Percentiles rank a stretch among this genome's conserved stretches.
Evolutionary conservation across 2,113 vertebrate species (phyloP).

Genomic region (Meleagris gallopavo): DNA sequence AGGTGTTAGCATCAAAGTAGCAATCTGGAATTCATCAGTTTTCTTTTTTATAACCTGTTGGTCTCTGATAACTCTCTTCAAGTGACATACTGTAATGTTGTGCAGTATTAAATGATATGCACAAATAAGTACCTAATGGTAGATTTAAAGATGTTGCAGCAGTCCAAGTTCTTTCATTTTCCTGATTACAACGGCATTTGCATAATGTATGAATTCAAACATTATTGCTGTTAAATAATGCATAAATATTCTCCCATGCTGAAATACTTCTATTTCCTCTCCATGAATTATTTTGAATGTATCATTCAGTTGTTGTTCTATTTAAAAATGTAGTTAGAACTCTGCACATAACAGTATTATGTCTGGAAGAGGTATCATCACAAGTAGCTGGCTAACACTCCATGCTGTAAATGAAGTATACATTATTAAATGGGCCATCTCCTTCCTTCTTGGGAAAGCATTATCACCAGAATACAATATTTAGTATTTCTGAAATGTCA

Average conservation of each 20-base stretch:
- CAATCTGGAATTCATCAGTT: conserved; percentile 69
- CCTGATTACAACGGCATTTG: conserved; percentile 83
- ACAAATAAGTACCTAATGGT: conserved; percentile 80
- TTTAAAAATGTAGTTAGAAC: conserved; percentile 77
- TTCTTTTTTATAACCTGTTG: conserved; percentile 74
- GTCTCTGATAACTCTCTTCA: conserved; percentile 68
- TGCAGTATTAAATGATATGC: conserved; percentile 75
- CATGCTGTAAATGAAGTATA: conserved; percentile 75
- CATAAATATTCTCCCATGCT: conserved; percentile 84
- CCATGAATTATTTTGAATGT: conserved; percentile 80
- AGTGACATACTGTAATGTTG: conserved; percentile 39
- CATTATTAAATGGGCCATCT: conserved; percentile 73
- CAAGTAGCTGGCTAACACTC: conserved; percentile 58
- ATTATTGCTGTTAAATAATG: conserved; percentile 88
- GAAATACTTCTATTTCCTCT: conserved; percentile 80
- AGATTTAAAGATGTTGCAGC: conserved; percentile 75
- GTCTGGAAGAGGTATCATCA: conserved; percentile 64
- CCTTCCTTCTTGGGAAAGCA: conserved; percentile 43
- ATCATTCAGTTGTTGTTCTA: conserved; percentile 75
- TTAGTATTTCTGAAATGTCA: conserved; percentile 69
- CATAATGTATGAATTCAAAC: conserved; percentile 87
- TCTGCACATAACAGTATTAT: conserved; percentile 65
- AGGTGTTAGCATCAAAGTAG: conserved; percentile 69
- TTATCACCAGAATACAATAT: conserved; percentile 63
- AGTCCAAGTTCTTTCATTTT: conserved; percentile 80